phyloP scores from a whole-genome alignment of 2,888 invertebrate species.

The Tortrix viridana region DNA sequence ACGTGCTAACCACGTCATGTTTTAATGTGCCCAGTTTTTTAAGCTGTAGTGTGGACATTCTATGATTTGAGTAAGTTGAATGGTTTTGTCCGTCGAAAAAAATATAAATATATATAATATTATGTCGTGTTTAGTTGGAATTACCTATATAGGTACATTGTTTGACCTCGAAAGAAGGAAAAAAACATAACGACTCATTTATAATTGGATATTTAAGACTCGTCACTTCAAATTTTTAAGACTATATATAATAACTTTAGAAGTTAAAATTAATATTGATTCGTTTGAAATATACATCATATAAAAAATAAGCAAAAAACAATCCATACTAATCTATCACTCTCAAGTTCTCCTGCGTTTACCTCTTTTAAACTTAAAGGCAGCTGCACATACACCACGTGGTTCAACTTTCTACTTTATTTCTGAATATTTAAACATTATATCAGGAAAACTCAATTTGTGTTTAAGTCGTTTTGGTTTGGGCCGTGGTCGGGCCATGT shows the following conservation, averaged over 20 bases:
- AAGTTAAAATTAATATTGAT: not conserved
- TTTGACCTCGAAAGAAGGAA: no score
- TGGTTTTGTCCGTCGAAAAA: not conserved
- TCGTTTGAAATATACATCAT: not conserved
- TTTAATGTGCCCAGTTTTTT: constrained; percentile 57
- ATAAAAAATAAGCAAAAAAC: not conserved
- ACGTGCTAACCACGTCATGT: constrained; percentile 70
- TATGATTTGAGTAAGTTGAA: not conserved
- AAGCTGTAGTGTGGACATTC: constrained; percentile 48
- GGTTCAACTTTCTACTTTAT: not conserved
- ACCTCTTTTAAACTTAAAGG: not conserved
- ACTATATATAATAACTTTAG: not conserved
- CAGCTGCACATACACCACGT: not conserved
- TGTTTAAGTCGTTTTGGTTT: not conserved
- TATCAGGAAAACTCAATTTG: not conserved
- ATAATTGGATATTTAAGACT: no score
- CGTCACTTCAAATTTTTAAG: no score
- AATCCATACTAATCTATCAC: constrained; percentile 11
- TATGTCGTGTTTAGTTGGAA: no score
- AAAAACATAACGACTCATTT: no score
- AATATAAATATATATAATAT: no score
- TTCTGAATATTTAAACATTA: not conserved
- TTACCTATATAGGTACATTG: no score
- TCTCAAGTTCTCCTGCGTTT: not conserved
- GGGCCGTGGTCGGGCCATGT: constrained; percentile 78